phyloP scores from a whole-genome alignment of 2,888 invertebrate species.

The Esperia sulphurella region DNA sequence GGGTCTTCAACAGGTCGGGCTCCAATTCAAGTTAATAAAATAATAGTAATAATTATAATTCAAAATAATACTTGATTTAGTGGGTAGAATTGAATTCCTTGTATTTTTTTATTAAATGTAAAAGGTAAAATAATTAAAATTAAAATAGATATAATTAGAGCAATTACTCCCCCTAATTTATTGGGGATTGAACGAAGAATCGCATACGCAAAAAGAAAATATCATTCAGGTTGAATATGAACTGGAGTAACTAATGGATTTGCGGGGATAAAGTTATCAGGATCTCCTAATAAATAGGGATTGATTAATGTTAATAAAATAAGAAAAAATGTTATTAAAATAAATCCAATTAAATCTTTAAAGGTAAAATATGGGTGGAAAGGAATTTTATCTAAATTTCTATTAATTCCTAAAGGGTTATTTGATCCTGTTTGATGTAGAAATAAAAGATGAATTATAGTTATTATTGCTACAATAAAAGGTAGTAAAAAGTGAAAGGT shows the following conservation, averaged over 20 bases:
- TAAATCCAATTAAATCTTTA: constrained; percentile 82
- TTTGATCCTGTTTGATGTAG: constrained; percentile 84
- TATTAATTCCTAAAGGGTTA: constrained; percentile 81
- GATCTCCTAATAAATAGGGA: constrained; percentile 82
- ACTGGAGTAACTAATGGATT: constrained; percentile 84
- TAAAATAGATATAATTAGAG: constrained; percentile 82
- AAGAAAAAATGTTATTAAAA: constrained; percentile 76
- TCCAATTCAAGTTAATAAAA: constrained; percentile 86
- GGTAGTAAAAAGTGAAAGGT: constrained; percentile 86
- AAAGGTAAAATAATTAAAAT: constrained; percentile 82
- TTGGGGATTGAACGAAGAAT: constrained; percentile 89
- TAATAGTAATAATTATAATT: constrained; percentile 71
- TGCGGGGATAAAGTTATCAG: constrained; percentile 86
- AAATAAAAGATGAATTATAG: constrained; percentile 83
- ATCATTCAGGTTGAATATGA: constrained; percentile 92
- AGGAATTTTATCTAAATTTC: constrained; percentile 83
- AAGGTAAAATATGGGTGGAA: constrained; percentile 83
- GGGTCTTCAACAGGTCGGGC: constrained; percentile 84
- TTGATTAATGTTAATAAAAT: constrained; percentile 69
- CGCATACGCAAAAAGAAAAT: constrained; percentile 90
- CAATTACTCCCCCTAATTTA: constrained; percentile 87
- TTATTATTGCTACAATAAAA: constrained; percentile 81
- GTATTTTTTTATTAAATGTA: constrained; percentile 75
- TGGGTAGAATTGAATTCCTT: constrained; percentile 80
- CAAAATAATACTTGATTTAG: constrained; percentile 81